Base-by-base conservation (phyloP, 2,797 vertebrate species). In the Rallus crepitans region DNA sequence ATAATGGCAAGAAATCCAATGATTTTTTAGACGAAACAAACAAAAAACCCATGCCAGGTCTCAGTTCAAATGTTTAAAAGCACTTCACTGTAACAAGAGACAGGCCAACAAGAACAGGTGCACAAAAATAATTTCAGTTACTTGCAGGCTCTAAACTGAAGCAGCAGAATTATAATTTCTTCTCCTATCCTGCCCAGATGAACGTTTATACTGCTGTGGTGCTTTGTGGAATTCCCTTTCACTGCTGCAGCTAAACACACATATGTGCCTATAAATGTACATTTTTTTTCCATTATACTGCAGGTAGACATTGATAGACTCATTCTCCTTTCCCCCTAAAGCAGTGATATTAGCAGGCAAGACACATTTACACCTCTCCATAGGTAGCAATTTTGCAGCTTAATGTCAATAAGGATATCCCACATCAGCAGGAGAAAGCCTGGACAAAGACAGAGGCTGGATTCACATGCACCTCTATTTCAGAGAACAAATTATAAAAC, bases 321-420 rank as follows among this genome's bases (percentile, higher is more conserved):
- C 14, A 4, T 84, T 84, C 87, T 87, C 57, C 50, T 93, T 96
- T 90, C 65, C 47, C 93, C 88, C 75, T 71, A 42, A 68, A 96
- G 79, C 64, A 73, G 47, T 65, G 45, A 77, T 71, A 92, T 94
- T 96, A 96, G 89, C 12, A 66, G 89, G 84, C 50, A 95, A 73
- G 42, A 79, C 75, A 80, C 52, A 82, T 94, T 89, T 91, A 83
- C 47, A 75, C 45, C 65, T 89, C 88, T 95, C 82, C 77, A 90
- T 89, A 94, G 55, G 63, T 6, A 16, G 53, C 27, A 25, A 52
- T 82, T 90, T 88, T 94, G 90, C 87, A 93, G 77, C 5, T 80
- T 63, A 95, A 88, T 37, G 56, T 40, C 69, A 91, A 25, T 55
- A 72, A 92, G 60, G 35, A 30, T 60, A 64, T 63, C 80, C 70